Evolutionary conservation across 2,113 vertebrate genomes (phyloP).

Genomic region (Bufo gargarizans): DNA sequence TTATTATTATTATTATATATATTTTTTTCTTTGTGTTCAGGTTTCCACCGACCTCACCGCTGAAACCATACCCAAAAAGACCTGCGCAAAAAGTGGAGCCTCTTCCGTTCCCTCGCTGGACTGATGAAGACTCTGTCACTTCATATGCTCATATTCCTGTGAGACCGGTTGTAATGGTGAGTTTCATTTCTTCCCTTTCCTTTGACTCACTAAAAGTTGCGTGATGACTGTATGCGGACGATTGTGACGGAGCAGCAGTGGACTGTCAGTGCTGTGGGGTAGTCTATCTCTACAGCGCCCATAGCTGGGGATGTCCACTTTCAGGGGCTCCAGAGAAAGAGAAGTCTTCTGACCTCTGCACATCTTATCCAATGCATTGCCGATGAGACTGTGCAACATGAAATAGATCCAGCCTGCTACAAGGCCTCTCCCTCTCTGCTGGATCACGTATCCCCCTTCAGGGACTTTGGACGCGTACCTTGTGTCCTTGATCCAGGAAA

Average conservation of each 20-base stretch:
- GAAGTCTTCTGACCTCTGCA: too few relatives aligned
- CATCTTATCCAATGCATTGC: too few relatives aligned
- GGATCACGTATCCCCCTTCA: background rate
- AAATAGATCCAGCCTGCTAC: background rate
- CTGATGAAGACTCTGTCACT: conserved; percentile 1
- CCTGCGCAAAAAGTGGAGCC: conserved; percentile 19
- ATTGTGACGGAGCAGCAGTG: too few relatives aligned
- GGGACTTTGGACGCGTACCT: background rate
- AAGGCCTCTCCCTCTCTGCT: background rate
- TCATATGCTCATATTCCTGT: conserved; percentile 14
- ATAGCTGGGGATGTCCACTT: too few relatives aligned
- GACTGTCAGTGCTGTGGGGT: too few relatives aligned
- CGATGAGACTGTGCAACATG: background rate
- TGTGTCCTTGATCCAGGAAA: background rate
- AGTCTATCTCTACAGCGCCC: too few relatives aligned
- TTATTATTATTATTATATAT: background rate
- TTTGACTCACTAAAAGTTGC: too few relatives aligned
- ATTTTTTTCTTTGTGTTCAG: background rate
- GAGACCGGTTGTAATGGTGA: conserved; percentile 39
- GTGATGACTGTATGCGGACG: too few relatives aligned
- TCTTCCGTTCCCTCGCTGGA: conserved; percentile 43
- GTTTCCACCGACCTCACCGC: conserved; percentile 46
- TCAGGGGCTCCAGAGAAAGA: too few relatives aligned
- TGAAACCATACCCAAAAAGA: conserved; percentile 51
- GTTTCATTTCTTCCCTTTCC: background rate